Percentiles rank a stretch among this genome's conserved stretches.
These are phyloP conservation scores for Chiridota heheva DNA, from an alignment of 35 echinoderm and acorn worm genomes.

Conservation along the genomic window DNA sequence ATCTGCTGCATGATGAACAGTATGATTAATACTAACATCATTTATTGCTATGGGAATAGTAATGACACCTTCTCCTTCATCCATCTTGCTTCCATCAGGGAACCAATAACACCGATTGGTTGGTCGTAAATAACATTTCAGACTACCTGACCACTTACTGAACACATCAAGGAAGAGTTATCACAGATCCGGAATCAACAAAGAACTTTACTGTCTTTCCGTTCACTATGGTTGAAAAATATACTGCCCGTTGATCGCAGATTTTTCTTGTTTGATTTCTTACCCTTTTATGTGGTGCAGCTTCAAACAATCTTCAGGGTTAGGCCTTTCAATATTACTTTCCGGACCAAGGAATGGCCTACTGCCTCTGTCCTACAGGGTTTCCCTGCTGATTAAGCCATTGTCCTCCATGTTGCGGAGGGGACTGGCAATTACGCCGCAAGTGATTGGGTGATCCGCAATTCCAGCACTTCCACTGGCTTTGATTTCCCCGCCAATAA, in stretches of 20 bases:
- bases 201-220: background rate
- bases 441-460: conserved; percentile 10
- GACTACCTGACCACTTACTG: too few species aligned
- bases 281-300: background rate
- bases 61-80: background rate
- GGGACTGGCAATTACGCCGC: background rate
- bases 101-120: background rate
- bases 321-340: background rate
- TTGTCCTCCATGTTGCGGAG: background rate
- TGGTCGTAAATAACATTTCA: background rate
- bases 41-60: background rate
- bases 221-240: background rate
- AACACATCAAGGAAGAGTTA: too few species aligned
- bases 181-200: background rate
- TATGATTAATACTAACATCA: background rate
- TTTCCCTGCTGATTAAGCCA: background rate
- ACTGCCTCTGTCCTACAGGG: background rate
- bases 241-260: background rate
- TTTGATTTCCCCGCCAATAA: background rate
- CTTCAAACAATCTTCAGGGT: background rate
- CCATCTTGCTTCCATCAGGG: background rate
- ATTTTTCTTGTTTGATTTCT: too few species aligned
- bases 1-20: conserved; percentile 1
- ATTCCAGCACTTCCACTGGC: conserved; percentile 15
- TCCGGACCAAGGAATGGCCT: background rate